Base-by-base conservation (phyloP, 2,888 invertebrate genomes). In the Melipona beecheii region DNA sequence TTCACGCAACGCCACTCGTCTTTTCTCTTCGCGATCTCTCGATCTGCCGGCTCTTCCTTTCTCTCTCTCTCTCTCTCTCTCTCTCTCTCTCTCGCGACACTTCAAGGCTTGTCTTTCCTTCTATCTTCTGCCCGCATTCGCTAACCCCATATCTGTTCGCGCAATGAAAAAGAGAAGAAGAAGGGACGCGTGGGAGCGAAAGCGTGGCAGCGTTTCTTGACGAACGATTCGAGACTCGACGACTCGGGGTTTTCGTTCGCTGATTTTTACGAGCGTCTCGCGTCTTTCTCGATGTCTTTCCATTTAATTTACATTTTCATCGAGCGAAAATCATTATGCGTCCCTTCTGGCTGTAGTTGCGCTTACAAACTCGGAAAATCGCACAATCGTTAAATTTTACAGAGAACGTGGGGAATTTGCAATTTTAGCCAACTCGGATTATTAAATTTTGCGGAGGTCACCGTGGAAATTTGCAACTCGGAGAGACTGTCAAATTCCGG, bases 81-180 rank as follows among this genome's bases (percentile, higher is more conserved):
- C 24, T 24, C 78, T 50, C 62, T 68, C 52, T 58, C n/a, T 19
- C 11, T n/a, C 9, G 43, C 9, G 1, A 43, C 9, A 43, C 36
- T 19, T 15, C n/a, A 17, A 31, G 27, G 64, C 36, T 36, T 58
- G 49, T 49, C 11, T 66, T 60, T 66, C 79, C 49, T 66, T 62
- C 80, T 19, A 68, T 75, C 71, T 9, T 31, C 24, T 6, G n/a
- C 82, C 80, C 80, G 80, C 83, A 80, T 80, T 72, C 58, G 31
- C 56, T 52, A 36, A 21, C 17, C 81, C 80, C 66, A 49, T 58
- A 66, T 71, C 62, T 60, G 60, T 17, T 21, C 50, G 60, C 68
- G 31, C 31, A 52, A 60, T 17, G 58, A 24, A 27, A 54, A 50
- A 24, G 24, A 50, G 21, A 19, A 21, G 17, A 4, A 19, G 11